These are phyloP conservation scores for Nesoenas mayeri DNA, from an alignment of 2,113 vertebrate species.

Conservation along the genomic window DNA sequence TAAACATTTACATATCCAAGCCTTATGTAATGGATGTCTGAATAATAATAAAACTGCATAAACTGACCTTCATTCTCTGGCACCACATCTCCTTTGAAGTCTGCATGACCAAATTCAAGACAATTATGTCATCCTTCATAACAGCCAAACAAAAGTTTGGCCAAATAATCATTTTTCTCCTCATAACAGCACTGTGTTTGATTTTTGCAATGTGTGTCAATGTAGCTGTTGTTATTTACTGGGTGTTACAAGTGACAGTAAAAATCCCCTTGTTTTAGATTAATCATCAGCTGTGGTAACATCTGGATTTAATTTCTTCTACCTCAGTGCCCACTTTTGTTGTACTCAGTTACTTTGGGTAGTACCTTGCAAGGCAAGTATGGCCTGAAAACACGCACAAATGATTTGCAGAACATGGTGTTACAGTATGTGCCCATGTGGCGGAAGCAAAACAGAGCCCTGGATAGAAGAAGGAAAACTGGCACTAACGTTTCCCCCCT, in stretches of 20 bases:
- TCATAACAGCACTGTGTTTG: conserved; percentile 7
- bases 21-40: conserved; percentile 68
- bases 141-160: conserved; percentile 70
- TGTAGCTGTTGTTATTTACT: conserved; percentile 65
- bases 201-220: conserved; percentile 23
- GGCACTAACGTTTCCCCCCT: neutral
- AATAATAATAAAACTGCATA: conserved; percentile 66
- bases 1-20: conserved; percentile 64
- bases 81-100: conserved; percentile 62
- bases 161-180: conserved; percentile 38
- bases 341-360: neutral
- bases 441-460: neutral
- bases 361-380: neutral
- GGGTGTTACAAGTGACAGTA: conserved; percentile 41
- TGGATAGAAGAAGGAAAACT: neutral
- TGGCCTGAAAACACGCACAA: neutral
- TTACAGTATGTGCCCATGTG: neutral
- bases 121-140: conserved; percentile 69
- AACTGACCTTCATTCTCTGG: conserved; percentile 66
- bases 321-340: conserved; percentile 25
- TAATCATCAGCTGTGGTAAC: neutral
- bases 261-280: conserved; percentile 31
- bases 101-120: conserved; percentile 68
- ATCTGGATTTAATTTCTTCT: conserved; percentile 53
- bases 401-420: neutral